Conservation (phyloP, 1,140 invertebrate species). For the Scaptomyza hsui region DNA sequence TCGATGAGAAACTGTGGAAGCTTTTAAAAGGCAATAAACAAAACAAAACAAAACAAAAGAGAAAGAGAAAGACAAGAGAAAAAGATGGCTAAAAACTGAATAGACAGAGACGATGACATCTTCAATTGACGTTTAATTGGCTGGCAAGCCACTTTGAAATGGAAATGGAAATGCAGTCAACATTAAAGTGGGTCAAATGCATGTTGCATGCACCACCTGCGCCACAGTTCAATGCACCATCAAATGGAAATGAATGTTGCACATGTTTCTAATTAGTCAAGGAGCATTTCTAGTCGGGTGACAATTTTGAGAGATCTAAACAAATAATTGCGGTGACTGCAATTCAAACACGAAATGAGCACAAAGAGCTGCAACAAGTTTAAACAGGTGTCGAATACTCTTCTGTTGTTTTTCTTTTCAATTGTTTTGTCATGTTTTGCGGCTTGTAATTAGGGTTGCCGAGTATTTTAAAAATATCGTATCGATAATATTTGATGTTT, state of each 20-base stretch:
- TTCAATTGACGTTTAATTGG: conserved; percentile 66
- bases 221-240: conserved; percentile 51
- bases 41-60: neutral
- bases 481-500: no score
- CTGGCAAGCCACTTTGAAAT: conserved; percentile 31
- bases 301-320: conserved; percentile 22
- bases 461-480: no score
- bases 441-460: conserved; percentile 13
- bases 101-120: conserved; percentile 56
- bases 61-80: neutral
- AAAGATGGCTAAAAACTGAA: conserved; percentile 2
- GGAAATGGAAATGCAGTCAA: conserved; percentile 42
- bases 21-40: neutral
- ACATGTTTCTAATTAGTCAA: conserved; percentile 23
- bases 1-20: conserved; percentile 12
- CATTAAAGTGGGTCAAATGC: conserved; percentile 58
- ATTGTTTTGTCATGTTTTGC: conserved; percentile 39
- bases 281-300: neutral
- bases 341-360: conserved; percentile 41
- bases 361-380: conserved; percentile 48
- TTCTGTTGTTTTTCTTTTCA: conserved; percentile 39
- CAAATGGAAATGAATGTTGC: conserved; percentile 4
- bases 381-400: conserved; percentile 56
- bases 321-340: conserved; percentile 58
- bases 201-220: conserved; percentile 43